Percentiles rank a stretch among this genome's conserved stretches.
phyloP scores from a whole-genome alignment of 1,140 invertebrate species.

The Drosophila obscura region DNA sequence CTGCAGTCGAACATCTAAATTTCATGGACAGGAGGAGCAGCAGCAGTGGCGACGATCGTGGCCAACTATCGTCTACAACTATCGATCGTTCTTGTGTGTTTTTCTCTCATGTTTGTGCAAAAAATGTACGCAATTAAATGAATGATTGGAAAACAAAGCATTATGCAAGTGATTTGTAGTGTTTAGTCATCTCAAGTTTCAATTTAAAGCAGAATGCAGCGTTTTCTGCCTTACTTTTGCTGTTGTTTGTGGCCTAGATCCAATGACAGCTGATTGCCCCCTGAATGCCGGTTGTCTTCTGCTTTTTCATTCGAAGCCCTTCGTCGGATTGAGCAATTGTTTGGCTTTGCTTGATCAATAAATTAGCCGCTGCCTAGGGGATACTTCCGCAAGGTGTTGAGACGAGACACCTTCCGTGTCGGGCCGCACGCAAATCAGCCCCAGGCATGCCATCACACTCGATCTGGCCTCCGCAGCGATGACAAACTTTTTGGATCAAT shows the following conservation, averaged over 20 bases:
- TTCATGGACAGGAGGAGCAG: constrained; percentile 6
- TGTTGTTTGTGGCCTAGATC: not conserved
- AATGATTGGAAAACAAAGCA: constrained; percentile 29
- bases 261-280: constrained; percentile 36
- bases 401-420: constrained; percentile 62
- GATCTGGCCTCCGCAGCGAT: constrained; percentile 20
- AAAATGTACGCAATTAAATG: constrained; percentile 47
- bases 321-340: not conserved
- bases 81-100: constrained; percentile 38
- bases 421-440: constrained; percentile 52
- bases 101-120: constrained; percentile 33
- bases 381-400: constrained; percentile 56
- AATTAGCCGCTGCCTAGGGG: constrained; percentile 40
- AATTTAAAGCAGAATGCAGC: no score
- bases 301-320: not conserved
- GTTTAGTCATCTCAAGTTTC: not conserved
- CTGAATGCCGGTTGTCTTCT: constrained; percentile 4
- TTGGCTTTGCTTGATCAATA: constrained; percentile 64
- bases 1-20: constrained; percentile 27
- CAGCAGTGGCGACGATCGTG: constrained; percentile 6
- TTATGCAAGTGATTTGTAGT: constrained; percentile 24
- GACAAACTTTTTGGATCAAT: constrained; percentile 69
- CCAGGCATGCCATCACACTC: constrained; percentile 38
- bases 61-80: constrained; percentile 13
- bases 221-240: no score